Evolutionary conservation across 2,113 vertebrate species (phyloP).

Genomic region (Rhineura floridana): DNA sequence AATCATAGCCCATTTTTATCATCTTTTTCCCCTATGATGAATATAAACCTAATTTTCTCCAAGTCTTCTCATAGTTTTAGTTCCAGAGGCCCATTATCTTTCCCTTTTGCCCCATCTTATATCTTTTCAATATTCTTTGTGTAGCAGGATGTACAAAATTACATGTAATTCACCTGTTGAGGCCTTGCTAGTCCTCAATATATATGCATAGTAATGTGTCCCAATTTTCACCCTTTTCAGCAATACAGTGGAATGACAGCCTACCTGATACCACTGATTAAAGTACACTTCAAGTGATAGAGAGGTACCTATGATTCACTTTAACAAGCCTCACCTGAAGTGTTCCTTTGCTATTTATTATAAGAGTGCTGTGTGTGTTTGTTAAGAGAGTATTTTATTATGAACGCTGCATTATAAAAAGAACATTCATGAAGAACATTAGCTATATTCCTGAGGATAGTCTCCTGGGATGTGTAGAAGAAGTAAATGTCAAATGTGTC

Average conservation of each 20-base stretch:
- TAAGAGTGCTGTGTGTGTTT: background rate
- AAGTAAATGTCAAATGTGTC: conserved; percentile 8
- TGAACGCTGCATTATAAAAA: conserved; percentile 2
- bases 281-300: background rate
- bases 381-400: background rate
- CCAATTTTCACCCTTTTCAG: background rate
- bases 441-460: background rate
- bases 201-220: background rate
- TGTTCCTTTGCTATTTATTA: background rate
- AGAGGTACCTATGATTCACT: background rate
- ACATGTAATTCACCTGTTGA: conserved; percentile 19
- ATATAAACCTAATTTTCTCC: conserved; percentile 11
- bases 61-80: background rate
- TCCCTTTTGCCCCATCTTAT: background rate
- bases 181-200: background rate
- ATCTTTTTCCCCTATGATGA: background rate
- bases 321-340: conserved; percentile 11
- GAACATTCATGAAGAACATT: background rate
- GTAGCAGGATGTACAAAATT: background rate
- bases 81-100: background rate
- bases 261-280: background rate
- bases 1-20: background rate
- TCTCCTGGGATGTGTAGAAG: background rate
- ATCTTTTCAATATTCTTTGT: conserved; percentile 9
- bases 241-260: background rate